A percentile compares a stretch with the other conserved stretches of the same genome.
These are phyloP conservation scores for Caprella mutica DNA, from an alignment of 2,888 invertebrate genomes.

Conservation along the genomic window DNA sequence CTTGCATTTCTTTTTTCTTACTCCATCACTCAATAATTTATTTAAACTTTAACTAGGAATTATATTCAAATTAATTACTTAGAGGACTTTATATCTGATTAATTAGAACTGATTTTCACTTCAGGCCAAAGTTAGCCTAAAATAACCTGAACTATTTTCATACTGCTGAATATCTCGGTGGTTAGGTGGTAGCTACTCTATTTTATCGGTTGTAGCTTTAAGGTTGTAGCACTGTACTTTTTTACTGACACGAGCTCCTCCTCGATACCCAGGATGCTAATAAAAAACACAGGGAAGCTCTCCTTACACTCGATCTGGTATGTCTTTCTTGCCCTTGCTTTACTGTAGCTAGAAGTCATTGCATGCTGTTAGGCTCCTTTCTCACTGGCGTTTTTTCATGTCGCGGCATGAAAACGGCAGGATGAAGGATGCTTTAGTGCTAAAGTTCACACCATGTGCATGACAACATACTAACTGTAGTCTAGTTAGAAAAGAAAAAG, in stretches of 20 bases:
- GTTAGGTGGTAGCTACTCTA: no score
- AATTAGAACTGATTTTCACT: neutral
- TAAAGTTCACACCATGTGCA: no score
- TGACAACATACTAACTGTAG: no score
- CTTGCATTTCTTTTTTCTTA: no score
- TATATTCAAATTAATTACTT: neutral
- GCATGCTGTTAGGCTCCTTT: no score
- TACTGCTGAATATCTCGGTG: no score
- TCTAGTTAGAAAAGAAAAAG: no score
- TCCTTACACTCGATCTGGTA: slow-evolving; percentile 73
- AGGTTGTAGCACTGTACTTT: slow-evolving; percentile 24
- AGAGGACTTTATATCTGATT: neutral
- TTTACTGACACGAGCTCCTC: slow-evolving; percentile 31
- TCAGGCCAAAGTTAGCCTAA: neutral
- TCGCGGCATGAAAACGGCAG: no score
- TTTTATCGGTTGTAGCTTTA: no score
- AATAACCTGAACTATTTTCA: neutral
- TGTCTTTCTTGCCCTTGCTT: slow-evolving; percentile 39
- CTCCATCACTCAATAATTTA: no score
- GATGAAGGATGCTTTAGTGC: no score
- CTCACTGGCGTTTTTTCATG: no score
- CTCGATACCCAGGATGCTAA: slow-evolving; percentile 65
- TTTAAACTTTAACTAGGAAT: slow-evolving; percentile 6
- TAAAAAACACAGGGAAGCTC: slow-evolving; percentile 70
- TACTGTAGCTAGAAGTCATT: neutral